Percentiles rank a stretch among this genome's conserved stretches.
Conservation (phyloP, 2,888 invertebrate species). For the Drosophila vallismaia region DNA sequence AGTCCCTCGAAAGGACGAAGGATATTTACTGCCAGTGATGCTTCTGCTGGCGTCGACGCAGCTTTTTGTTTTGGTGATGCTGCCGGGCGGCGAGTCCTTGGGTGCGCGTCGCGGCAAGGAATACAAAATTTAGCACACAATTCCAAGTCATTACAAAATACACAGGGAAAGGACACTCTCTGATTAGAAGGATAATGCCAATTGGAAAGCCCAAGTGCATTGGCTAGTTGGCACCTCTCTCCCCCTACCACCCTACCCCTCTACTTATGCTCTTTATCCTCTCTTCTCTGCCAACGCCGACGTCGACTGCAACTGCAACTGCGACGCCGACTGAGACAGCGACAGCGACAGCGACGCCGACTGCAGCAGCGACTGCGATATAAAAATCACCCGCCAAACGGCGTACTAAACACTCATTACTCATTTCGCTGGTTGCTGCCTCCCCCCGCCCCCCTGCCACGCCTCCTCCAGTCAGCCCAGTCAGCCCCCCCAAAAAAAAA, state of each 20-base stretch:
- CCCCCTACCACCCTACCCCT: too few relatives aligned
- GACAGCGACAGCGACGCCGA: not conserved
- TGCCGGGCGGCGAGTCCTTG: constrained; percentile 2
- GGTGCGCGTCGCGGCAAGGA: constrained; percentile 44
- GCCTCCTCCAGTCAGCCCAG: constrained; percentile 3
- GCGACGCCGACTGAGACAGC: too few relatives aligned
- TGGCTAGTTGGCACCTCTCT: constrained; percentile 6
- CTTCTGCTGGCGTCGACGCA: constrained; percentile 34
- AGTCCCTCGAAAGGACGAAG: constrained; percentile 40
- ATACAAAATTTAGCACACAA: constrained; percentile 79
- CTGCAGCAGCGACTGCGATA: constrained; percentile 29
- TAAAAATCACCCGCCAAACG: constrained; percentile 70
- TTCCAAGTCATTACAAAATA: constrained; percentile 65
- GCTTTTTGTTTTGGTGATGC: constrained; percentile 48
- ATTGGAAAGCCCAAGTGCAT: constrained; percentile 13
- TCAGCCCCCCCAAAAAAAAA: constrained; percentile 16
- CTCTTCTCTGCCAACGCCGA: constrained; percentile 3
- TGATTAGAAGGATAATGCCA: not conserved
- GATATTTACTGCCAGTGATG: constrained; percentile 41
- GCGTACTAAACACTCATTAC: constrained; percentile 76
- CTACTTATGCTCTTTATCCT: not conserved
- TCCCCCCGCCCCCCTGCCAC: not conserved
- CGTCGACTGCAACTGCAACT: constrained; percentile 9
- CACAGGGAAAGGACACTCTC: constrained; percentile 9
- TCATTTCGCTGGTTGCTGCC: constrained; percentile 54